Evolutionary conservation across 2,113 vertebrate genomes (phyloP), one percentile per base, ranked within the genome.

Genomic region (Ceyx margarethae): DNA sequence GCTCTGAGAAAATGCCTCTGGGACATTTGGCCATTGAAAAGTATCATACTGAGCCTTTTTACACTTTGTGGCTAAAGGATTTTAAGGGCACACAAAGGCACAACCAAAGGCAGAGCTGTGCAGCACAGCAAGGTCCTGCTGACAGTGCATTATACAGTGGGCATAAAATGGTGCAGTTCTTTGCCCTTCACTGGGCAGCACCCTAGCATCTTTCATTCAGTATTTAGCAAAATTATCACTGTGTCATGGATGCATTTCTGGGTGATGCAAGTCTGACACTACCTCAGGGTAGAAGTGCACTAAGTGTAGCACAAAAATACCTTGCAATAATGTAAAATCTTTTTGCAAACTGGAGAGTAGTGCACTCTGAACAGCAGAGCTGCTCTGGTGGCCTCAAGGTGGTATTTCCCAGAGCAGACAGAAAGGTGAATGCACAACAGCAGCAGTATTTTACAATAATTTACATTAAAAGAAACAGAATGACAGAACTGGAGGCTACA

Each of bases 321-420:
- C 57, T 80, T 53, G n/a, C 35, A 65, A 89, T 85, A 92, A 89
- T 50, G 75, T 68, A 85, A 93, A 89, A 87, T 51, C n/a, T 50
- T 83, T 93, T 85, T 64, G n/a, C 57, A 85, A 78, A 61, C 91
- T 64, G 56, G 68, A 86, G 40, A 86, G 51, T 46, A 95, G 87
- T 64, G 56, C 68, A 56, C 48, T 95, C 48, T 0, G 5, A 87
- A 83, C 29, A 67, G 60, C 84, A 26, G 15, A 77, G 17, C 37
- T 92, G 40, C 45, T 74, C 71, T 71, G 62, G 35, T 89, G 75
- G 87, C 91, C 89, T 53, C 79, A 94, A 91, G 71, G 78, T 94
- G 81, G 35, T 81, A 53, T 60, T 46, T 92, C 66, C 71, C 71
- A 89, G 56, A 60, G 81, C 78, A 89, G 64, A 33, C 42, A 51